Base-by-base conservation (phyloP, 2,888 invertebrate species). In the Tethea ocularis region DNA sequence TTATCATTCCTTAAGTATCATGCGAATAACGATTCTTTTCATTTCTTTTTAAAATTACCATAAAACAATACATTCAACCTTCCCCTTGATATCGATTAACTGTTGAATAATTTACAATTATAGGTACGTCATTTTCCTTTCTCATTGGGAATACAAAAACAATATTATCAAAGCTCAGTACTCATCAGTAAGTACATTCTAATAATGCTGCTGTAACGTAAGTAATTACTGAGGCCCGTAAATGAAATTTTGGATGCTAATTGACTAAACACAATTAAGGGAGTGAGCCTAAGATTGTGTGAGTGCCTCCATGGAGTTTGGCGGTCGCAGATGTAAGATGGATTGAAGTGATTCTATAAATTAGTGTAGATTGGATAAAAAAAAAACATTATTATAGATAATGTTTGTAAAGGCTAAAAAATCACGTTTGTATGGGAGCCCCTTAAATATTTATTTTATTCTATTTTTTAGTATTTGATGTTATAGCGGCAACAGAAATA, bases 181-280 rank as follows among this genome's bases (percentile, higher is more conserved):
- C 33, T 53, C 57, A 62, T 53, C 57, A 62, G 68, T 64, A 70
- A 76, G 72, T 26, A 72, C 74, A 72, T 75, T 77, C 67, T 71
- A 78, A 77, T 78, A 77, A 76, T 72, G 69, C 57, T 57, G 73
- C 78, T 76, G 74, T 75, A 74, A 75, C 74, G 75, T 80, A 78
- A 84, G 86, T 87, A 87, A 89, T 89, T 88, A 87, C 83, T 70
- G 68, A 72, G 76, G 79, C 77, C 77, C 79, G 84, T 87, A 86
- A 89, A 91, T 89, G 84, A 81, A 82, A 88, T 88, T 88, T 87
- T 83, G 85, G 86, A 88, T 88, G 88, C 87, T 88, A 88, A 88
- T 89, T 88, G 87, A 83, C 84, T 85, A 86, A 90, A 91, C 84
- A 90, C 87, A 91, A 89, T 91, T 90, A 90, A 86, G 87, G 80